Percentiles rank a stretch among this genome's conserved stretches.
Conservation (phyloP, 2,888 invertebrate genomes). For the Thecocarcelia acutangulata region DNA sequence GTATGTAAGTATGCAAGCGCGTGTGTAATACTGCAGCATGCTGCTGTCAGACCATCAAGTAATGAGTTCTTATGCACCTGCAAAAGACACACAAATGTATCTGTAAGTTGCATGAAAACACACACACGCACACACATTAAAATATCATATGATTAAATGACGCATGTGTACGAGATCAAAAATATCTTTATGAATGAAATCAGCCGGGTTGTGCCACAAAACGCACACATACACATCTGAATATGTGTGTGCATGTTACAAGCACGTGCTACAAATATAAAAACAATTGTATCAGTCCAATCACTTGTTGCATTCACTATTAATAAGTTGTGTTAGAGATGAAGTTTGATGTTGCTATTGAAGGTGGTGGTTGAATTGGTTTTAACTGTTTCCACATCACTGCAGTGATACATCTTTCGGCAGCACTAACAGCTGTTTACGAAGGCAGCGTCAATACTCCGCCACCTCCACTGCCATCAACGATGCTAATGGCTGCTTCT, state of each 20-base stretch:
- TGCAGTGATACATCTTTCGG: too few relatives aligned
- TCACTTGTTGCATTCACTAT: constrained; percentile 45
- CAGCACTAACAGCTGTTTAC: constrained; percentile 40
- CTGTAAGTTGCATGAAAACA: neutral
- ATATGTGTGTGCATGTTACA: constrained; percentile 38
- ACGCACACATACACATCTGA: too few relatives aligned
- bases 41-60: neutral
- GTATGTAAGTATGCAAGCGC: too few relatives aligned
- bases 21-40: neutral
- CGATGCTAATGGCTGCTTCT: constrained; percentile 43
- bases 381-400: too few relatives aligned
- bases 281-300: neutral
- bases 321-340: neutral
- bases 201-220: constrained; percentile 53
- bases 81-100: neutral
- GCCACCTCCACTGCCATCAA: constrained; percentile 22
- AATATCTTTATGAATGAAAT: constrained; percentile 60
- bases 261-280: constrained; percentile 19
- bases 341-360: constrained; percentile 12
- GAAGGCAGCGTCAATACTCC: constrained; percentile 38
- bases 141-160: constrained; percentile 55
- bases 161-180: constrained; percentile 64
- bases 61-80: constrained; percentile 10
- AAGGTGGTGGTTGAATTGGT: neutral
- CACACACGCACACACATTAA: neutral